Evolutionary conservation across 2,797 vertebrate species (phyloP).

Genomic region (Huso huso): DNA sequence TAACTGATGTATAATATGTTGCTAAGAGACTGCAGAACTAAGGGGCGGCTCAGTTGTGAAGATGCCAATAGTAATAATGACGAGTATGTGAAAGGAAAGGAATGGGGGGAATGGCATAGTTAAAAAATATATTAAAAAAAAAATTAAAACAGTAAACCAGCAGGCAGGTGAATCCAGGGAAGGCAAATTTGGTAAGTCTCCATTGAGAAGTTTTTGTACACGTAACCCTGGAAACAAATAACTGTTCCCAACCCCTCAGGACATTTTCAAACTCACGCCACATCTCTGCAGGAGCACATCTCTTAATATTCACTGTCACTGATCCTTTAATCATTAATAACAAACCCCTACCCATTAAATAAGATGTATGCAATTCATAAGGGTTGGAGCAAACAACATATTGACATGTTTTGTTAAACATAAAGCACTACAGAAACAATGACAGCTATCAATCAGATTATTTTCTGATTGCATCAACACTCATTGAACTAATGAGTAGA

Average conservation of each 20-base stretch:
- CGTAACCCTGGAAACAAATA: slow-evolving; percentile 8
- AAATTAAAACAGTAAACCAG: neutral
- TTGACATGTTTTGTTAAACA: neutral
- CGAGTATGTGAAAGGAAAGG: neutral
- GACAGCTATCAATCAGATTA: no score
- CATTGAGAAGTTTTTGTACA: slow-evolving; percentile 13
- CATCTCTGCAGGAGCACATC: neutral
- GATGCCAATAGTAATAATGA: no score
- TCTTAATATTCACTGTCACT: neutral
- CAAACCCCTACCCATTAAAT: neutral
- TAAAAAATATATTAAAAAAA: neutral
- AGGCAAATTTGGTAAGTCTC: slow-evolving; percentile 30
- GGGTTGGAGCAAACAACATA: neutral
- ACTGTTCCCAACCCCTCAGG: slow-evolving; percentile 2
- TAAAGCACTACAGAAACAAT: neutral
- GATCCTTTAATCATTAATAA: neutral
- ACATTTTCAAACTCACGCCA: neutral
- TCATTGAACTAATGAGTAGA: neutral
- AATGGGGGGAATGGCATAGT: slow-evolving; percentile 9
- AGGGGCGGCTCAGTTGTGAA: no score
- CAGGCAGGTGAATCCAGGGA: slow-evolving; percentile 14
- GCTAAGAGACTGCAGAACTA: no score
- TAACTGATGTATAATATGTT: no score
- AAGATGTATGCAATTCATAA: neutral
- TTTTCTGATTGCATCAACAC: neutral